Evolutionary conservation across 2,113 vertebrate genomes (phyloP).

Genomic region (Tupaia tana): DNA sequence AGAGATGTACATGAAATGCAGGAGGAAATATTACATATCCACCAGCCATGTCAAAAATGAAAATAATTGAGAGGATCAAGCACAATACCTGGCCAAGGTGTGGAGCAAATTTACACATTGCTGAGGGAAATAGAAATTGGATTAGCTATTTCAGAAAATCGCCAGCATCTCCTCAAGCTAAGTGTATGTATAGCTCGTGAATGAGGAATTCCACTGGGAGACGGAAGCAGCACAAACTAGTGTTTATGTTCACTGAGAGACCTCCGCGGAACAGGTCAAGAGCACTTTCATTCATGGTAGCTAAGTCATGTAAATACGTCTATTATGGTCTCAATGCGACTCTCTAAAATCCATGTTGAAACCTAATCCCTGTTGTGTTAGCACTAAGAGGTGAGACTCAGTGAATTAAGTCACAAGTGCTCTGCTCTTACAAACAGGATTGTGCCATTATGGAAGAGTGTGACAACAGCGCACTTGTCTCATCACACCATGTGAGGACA

Average conservation of each 20-base stretch:
- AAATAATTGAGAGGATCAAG: background rate
- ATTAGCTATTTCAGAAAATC: background rate
- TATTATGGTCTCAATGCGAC: background rate
- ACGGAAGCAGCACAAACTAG: background rate
- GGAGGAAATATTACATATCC: background rate
- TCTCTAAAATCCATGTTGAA: background rate
- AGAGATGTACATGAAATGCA: background rate
- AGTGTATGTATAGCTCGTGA: background rate
- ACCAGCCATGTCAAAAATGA: background rate
- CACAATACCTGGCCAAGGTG: background rate
- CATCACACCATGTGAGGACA: background rate
- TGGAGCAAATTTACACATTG: background rate
- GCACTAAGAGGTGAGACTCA: background rate
- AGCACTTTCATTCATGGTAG: background rate
- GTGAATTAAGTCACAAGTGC: background rate
- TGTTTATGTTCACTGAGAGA: background rate
- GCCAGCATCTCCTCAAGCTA: background rate
- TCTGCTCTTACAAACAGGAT: background rate
- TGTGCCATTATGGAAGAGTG: background rate
- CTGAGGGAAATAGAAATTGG: background rate
- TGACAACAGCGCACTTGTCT: background rate
- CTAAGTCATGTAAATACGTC: background rate
- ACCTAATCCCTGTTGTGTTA: too few relatives aligned
- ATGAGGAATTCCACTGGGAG: background rate
- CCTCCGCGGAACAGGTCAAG: background rate